A percentile compares a stretch with the other conserved stretches of the same genome.
phyloP scores from a whole-genome alignment of 2,888 invertebrate species.

The Balanococcus diminutus region DNA sequence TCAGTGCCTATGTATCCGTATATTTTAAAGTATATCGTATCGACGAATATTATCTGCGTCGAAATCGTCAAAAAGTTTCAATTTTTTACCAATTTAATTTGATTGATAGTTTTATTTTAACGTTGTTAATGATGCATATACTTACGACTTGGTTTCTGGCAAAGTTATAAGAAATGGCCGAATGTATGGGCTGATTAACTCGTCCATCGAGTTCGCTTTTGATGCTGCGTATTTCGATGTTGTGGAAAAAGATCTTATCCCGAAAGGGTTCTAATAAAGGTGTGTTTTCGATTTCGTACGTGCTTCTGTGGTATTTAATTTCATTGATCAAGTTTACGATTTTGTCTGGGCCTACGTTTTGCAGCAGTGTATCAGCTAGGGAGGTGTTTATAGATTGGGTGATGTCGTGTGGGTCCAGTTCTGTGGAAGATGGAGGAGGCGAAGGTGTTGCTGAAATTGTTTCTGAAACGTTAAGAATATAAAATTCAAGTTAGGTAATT shows the following conservation, averaged over 20 bases:
- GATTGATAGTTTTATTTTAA: neutral
- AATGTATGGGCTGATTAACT: neutral
- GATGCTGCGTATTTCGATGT: neutral
- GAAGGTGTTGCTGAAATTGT: too few relatives aligned
- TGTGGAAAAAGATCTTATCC: neutral
- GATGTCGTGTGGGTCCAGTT: too few relatives aligned
- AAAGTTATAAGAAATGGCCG: neutral
- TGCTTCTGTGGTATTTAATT: neutral
- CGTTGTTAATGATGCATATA: too few relatives aligned
- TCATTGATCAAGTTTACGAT: too few relatives aligned
- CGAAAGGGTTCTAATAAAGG: neutral
- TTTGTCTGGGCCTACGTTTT: too few relatives aligned
- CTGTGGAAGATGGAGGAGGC: too few relatives aligned
- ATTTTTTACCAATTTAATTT: neutral
- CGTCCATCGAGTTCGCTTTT: too few relatives aligned
- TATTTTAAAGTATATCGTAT: neutral
- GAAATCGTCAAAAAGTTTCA: neutral
- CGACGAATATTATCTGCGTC: neutral
- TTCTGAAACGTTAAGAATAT: too few relatives aligned
- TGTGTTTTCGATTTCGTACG: neutral
- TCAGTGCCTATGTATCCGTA: neutral
- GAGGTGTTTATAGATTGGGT: too few relatives aligned
- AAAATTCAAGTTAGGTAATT: too few relatives aligned
- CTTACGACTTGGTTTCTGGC: neutral
- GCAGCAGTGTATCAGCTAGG: too few relatives aligned